A percentile compares a stretch with the other conserved stretches of the same genome.
These are phyloP conservation scores for Anguilla anguilla DNA, from an alignment of 2,797 vertebrate genomes.

Conservation along the genomic window DNA sequence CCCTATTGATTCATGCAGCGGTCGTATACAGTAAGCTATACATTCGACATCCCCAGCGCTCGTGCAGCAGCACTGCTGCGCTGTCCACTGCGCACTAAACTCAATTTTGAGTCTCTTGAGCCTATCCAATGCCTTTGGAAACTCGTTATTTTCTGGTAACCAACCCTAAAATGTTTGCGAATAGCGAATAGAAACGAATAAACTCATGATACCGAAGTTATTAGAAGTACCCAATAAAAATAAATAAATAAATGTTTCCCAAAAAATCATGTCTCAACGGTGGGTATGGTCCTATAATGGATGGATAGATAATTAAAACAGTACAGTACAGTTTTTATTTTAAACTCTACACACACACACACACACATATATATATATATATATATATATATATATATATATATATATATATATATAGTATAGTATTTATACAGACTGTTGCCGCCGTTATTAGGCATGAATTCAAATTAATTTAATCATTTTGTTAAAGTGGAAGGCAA, in stretches of 20 bases:
- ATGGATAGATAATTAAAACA: not conserved
- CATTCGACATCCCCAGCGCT: not conserved
- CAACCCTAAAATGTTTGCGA: not conserved
- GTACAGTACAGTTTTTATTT: not conserved
- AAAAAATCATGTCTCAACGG: not conserved
- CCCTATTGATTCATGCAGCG: not conserved
- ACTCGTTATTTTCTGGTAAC: not conserved
- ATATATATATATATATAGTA: no score
- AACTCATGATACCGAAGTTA: not conserved
- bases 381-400: not conserved
- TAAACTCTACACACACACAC: not conserved
- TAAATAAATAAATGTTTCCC: not conserved
- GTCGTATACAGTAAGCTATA: not conserved
- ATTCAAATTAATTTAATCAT: not conserved
- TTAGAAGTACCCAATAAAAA: not conserved
- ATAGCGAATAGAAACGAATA: not conserved
- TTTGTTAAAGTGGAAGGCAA: not conserved
- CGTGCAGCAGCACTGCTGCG: conserved; percentile 5
- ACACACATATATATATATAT: not conserved
- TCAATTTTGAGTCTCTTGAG: not conserved
- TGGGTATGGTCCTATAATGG: not conserved
- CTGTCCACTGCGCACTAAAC: not conserved
- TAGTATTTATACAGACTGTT: not conserved
- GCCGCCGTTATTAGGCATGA: not conserved
- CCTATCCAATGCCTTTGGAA: not conserved